phyloP scores from a whole-genome alignment of 2,113 vertebrate species.

The Acrocephalus kingi region DNA sequence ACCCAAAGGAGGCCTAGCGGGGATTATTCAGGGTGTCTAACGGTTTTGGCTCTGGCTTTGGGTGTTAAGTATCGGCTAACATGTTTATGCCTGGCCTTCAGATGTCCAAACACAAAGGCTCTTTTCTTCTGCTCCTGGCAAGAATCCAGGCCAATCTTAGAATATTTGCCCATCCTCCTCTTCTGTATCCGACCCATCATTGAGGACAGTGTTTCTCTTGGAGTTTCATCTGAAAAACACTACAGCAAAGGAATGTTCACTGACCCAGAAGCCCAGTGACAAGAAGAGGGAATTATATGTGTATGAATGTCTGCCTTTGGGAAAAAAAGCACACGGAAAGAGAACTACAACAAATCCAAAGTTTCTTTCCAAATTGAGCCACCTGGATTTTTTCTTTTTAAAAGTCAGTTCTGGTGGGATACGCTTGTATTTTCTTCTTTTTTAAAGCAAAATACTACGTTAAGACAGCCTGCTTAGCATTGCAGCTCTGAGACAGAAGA shows the following conservation, averaged over 20 bases:
- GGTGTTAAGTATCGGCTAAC: slow-evolving; percentile 84
- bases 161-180: slow-evolving; percentile 72
- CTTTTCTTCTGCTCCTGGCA: slow-evolving; percentile 79
- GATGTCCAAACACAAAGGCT: slow-evolving; percentile 81
- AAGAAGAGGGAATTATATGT: slow-evolving; percentile 69
- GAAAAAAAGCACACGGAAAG: slow-evolving; percentile 23
- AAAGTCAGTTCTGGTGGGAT: not conserved
- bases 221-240: slow-evolving; percentile 78
- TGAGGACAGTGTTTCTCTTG: slow-evolving; percentile 78
- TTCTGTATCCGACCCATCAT: slow-evolving; percentile 72
- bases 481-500: slow-evolving; percentile 11
- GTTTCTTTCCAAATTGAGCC: slow-evolving; percentile 50
- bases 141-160: slow-evolving; percentile 81
- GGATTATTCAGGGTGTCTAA: slow-evolving; percentile 80
- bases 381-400: slow-evolving; percentile 41
- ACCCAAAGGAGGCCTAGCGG: slow-evolving; percentile 66
- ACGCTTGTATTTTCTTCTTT: not conserved
- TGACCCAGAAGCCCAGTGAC: slow-evolving; percentile 78
- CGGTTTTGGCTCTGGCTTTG: slow-evolving; percentile 80
- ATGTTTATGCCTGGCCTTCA: slow-evolving; percentile 82
- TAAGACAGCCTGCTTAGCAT: not conserved
- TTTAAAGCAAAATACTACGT: not conserved
- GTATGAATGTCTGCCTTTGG: slow-evolving; percentile 63
- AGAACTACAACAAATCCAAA: slow-evolving; percentile 61
- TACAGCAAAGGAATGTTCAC: slow-evolving; percentile 76